Evolutionary conservation across 2,888 invertebrate species (phyloP).

Genomic region (Hemistola chrysoprasaria): DNA sequence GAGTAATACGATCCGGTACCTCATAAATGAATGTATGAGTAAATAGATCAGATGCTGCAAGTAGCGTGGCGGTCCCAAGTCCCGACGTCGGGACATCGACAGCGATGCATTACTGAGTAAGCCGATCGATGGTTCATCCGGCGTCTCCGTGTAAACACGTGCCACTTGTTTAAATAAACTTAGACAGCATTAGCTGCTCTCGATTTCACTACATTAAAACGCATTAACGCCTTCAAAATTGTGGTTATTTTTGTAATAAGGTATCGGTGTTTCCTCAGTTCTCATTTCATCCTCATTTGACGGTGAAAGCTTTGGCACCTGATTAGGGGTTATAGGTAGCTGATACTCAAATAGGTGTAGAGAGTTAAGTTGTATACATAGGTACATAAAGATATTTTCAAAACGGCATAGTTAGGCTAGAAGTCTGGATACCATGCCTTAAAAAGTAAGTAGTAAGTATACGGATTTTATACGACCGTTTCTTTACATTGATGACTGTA

Average conservation of each 20-base stretch:
- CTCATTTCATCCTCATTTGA: constrained; percentile 30
- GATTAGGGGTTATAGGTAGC: too few species aligned
- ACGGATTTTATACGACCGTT: too few species aligned
- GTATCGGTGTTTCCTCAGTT: constrained; percentile 36
- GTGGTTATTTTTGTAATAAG: constrained; percentile 67
- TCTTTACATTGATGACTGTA: too few species aligned
- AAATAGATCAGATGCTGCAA: constrained; percentile 41
- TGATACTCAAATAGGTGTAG: too few species aligned
- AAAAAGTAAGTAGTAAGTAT: too few species aligned
- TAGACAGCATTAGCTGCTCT: constrained; percentile 75
- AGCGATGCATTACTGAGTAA: constrained; percentile 75
- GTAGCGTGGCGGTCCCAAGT: constrained; percentile 41
- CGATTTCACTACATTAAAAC: constrained; percentile 80
- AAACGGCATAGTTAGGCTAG: too few species aligned
- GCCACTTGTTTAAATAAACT: constrained; percentile 81
- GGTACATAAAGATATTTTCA: too few species aligned
- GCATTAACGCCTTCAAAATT: constrained; percentile 75
- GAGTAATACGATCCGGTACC: constrained; percentile 7
- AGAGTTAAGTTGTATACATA: too few species aligned
- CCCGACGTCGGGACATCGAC: constrained; percentile 48
- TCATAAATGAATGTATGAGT: constrained; percentile 29
- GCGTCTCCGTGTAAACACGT: constrained; percentile 73
- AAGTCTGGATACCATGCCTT: too few species aligned
- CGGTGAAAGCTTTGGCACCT: constrained; percentile 19
- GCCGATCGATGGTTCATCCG: constrained; percentile 80